Evolutionary conservation across 2,113 vertebrate species (phyloP), one percentile per base, ranked within the genome.

Genomic region (Felis chaus): DNA sequence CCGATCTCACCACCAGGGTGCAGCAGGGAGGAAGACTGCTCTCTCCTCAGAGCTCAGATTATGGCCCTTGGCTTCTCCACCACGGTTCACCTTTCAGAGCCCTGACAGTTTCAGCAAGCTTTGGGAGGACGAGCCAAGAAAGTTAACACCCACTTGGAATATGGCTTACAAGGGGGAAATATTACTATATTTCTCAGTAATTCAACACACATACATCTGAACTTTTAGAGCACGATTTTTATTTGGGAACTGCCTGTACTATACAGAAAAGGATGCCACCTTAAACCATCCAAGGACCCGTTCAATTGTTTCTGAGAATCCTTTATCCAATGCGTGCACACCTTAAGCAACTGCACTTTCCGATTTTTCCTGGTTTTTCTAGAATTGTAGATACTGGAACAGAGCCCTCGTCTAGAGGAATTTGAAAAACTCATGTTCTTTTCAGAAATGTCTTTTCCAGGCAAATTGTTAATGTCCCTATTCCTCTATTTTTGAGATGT

Each of bases 371-470:
- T 89, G 36, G 66, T 61, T 95, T 93, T 45, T 63, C 23, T 31
- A 2, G 23, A 90, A 81, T 50, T 86, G 36, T 63, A 91, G 33
- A 73, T 50, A 68, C 1, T 31, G 84, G 53, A 53, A 66, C 18
- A 9, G 45, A 97, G 50, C 18, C 2, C 45, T 91, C 68, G 7
- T 29, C 10, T 61, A 80, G 27, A 65, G 16, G 66, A 88, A 95
- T 90, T 33, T 90, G 87, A 93, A 98, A 95, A 91, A 50, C 5
- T 61, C 27, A 21, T 29, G 25, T 83, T 94, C 31, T 84, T 79
- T 90, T 89, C 4, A 89, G 41, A 81, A 86, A 48, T 41, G 7
- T 50, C 94, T 91, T 48, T 83, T 80, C 57, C 41, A 73, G 48
- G 53, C n/a, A 83, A 82, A 96, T 84, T 83, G 48, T 33, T 84